These are phyloP conservation scores for Centropus unirufus DNA, from an alignment of 2,113 vertebrate species.

Conservation along the genomic window DNA sequence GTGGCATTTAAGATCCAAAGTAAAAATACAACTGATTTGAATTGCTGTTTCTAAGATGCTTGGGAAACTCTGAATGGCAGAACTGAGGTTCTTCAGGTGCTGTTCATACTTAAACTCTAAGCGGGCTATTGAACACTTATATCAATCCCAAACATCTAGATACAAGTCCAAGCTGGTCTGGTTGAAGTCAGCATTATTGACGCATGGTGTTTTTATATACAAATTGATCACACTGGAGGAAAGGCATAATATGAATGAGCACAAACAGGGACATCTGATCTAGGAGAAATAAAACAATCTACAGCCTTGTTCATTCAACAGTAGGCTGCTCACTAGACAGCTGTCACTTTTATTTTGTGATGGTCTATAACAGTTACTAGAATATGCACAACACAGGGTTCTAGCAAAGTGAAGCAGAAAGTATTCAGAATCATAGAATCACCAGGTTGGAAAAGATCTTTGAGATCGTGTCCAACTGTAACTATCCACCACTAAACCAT, in stretches of 20 bases:
- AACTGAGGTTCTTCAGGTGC: neutral
- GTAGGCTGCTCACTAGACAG: neutral
- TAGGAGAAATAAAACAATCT: neutral
- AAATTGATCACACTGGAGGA: neutral
- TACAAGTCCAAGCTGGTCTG: neutral
- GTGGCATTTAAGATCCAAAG: neutral
- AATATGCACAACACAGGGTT: neutral
- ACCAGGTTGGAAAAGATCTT: too few relatives aligned
- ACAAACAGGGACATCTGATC: neutral
- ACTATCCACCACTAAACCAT: too few relatives aligned
- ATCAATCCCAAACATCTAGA: neutral
- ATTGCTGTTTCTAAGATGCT: neutral
- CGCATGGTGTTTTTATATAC: neutral
- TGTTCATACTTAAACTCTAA: neutral
- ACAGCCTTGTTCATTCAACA: neutral
- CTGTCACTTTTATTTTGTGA: neutral
- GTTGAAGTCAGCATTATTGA: neutral
- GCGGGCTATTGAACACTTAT: neutral
- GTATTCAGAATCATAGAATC: neutral
- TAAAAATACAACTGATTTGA: neutral
- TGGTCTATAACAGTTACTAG: neutral
- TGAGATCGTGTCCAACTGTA: too few relatives aligned
- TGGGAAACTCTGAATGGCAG: neutral
- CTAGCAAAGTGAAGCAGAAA: neutral
- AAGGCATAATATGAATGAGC: accelerated